Evolutionary conservation across 37 sponge, comb jelly and placozoan species (phyloP).

Genomic region (Beroe ovata): DNA sequence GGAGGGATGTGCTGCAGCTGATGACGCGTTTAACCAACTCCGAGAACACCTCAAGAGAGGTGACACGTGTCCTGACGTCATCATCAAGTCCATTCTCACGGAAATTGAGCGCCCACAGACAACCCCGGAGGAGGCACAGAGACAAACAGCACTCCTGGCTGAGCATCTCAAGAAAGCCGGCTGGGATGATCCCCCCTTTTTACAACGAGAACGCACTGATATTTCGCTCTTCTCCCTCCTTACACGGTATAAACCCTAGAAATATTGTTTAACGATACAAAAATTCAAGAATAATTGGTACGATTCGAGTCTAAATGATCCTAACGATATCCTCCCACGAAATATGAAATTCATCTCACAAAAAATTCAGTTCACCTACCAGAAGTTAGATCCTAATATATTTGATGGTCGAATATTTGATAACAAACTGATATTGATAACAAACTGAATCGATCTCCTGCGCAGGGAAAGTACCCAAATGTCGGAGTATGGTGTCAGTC

Average conservation of each 20-base stretch:
- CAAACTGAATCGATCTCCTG: too few species aligned
- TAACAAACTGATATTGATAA: too few species aligned
- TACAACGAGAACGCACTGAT: conserved; percentile 32
- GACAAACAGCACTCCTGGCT: conserved; percentile 33
- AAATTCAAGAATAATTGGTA: too few species aligned
- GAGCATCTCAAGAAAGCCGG: conserved; percentile 63
- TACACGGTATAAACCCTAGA: conserved; percentile 35
- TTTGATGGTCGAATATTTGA: too few species aligned
- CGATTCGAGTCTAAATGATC: too few species aligned
- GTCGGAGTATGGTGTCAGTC: conserved; percentile 12
- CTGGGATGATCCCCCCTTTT: conserved; percentile 21
- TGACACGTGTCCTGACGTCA: conserved; percentile 49
- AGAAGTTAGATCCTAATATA: too few species aligned
- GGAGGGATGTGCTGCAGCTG: neutral
- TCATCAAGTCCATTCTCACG: conserved; percentile 49
- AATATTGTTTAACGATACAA: too few species aligned
- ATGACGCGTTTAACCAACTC: conserved; percentile 41
- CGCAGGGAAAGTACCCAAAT: conserved; percentile 32
- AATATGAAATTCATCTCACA: too few species aligned
- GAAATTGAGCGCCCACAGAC: conserved; percentile 59
- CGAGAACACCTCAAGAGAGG: conserved; percentile 41
- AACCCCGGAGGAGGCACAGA: conserved; percentile 40
- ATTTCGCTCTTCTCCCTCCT: conserved; percentile 38
- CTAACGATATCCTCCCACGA: too few species aligned
- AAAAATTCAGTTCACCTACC: too few species aligned